A percentile compares a stretch with the other conserved stretches of the same genome.
Evolutionary conservation across 2,888 invertebrate species (phyloP).

Genomic region (Microctonus brassicae): DNA sequence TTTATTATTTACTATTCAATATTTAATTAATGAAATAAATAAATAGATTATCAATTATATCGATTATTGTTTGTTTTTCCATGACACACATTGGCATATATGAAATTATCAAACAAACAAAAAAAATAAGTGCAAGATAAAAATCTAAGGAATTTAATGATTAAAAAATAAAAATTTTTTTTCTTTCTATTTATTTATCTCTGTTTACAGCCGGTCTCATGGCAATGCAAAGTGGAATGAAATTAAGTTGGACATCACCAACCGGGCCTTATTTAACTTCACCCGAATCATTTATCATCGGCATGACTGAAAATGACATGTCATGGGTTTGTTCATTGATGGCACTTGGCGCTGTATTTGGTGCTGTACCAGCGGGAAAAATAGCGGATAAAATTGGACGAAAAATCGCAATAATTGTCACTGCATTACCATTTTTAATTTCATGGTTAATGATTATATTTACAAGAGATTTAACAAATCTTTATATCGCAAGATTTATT

Average conservation of each 20-base stretch:
- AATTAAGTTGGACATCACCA: conserved; percentile 62
- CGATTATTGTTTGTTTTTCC: background rate
- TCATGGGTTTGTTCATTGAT: conserved; percentile 60
- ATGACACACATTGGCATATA: background rate
- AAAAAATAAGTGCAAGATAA: background rate
- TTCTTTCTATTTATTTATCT: conserved; percentile 4
- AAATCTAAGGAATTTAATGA: background rate
- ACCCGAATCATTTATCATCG: conserved; percentile 50
- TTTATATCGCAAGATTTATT: conserved; percentile 62
- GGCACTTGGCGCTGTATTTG: conserved; percentile 59
- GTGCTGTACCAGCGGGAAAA: conserved; percentile 60
- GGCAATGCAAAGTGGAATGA: conserved; percentile 61
- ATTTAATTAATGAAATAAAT: too few relatives aligned
- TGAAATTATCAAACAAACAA: background rate
- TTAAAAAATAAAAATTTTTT: conserved; percentile 7
- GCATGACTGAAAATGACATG: conserved; percentile 47
- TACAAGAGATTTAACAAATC: conserved; percentile 43
- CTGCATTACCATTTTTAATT: conserved; percentile 58
- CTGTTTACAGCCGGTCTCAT: conserved; percentile 54
- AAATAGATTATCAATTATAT: background rate
- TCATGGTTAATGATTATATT: conserved; percentile 69
- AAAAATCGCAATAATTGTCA: conserved; percentile 53
- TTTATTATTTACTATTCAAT: too few relatives aligned
- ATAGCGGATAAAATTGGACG: conserved; percentile 61
- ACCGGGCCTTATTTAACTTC: conserved; percentile 53